Base-by-base conservation (phyloP, 1,140 invertebrate genomes). In the Littorina saxatilis region DNA sequence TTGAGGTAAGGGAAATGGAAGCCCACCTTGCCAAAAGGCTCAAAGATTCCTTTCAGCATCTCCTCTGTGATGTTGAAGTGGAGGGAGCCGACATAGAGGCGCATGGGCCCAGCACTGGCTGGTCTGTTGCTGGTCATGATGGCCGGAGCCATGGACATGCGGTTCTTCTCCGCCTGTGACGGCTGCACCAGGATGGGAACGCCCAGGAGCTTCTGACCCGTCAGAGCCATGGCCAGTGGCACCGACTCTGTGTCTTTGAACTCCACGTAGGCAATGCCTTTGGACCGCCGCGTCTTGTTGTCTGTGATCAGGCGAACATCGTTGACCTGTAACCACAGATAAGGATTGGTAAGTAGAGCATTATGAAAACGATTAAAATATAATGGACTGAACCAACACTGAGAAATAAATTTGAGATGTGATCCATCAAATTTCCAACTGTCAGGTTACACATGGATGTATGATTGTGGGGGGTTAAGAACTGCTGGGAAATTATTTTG, bases 41-140 rank as follows among this genome's bases (percentile, higher is more conserved):
- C 99, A 94, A 99, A 99, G 82, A 99, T 99, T 39, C 97, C 97
- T 84, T 96, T 93, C 32, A 99, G 93, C 99, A 99, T 99, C 80
- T 99, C 98, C 94, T 99, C 98, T 27, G 97, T 99, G 77, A 99
- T 99, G 90, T 99, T 99, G 89, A 99, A 99, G 93, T 99, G 99
- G 39, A 99, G 93, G 40, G 98, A 99, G 15, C 98, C 98, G 79
- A 99, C 98, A 93, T 99, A 99, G 0, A 99, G 93, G 90, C 98
- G 95, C 95, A 99, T 98, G 2, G 99, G 99, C 55, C 99, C 98
- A 82, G 95, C 95, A 79, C 79, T 85, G 73, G 84, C 27, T 5
- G 76, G 76, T 84, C 79, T 89, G 89, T 61, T 86, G 82, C 39
- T 88, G 72, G 50, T 85, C 39, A 63, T 52, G 75, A 58, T 7